These are phyloP conservation scores for Drosophila borealis DNA, from an alignment of 2,888 invertebrate species.

Conservation along the genomic window DNA sequence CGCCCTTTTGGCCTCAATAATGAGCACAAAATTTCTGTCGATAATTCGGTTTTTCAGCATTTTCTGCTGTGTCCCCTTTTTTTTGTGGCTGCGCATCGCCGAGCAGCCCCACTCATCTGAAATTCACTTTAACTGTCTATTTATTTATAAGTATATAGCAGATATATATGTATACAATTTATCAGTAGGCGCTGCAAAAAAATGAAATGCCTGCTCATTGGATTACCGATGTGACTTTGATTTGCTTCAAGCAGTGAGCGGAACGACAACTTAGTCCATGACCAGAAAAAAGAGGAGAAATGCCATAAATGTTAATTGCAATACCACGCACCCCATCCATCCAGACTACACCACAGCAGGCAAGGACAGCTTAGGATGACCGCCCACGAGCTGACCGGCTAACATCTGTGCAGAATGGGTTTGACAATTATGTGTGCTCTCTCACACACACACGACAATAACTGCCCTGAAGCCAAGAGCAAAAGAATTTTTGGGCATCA, in stretches of 20 bases:
- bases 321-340: constrained; percentile 37
- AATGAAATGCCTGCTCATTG: constrained; percentile 74
- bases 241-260: constrained; percentile 53
- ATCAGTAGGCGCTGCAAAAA: constrained; percentile 51
- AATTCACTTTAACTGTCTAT: constrained; percentile 79
- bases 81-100: constrained; percentile 60
- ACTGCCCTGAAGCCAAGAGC: constrained; percentile 55
- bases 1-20: constrained; percentile 72
- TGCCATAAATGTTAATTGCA: constrained; percentile 80
- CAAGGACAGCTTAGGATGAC: constrained; percentile 23
- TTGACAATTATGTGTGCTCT: constrained; percentile 71
- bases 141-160: constrained; percentile 12
- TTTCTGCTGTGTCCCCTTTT: constrained; percentile 43
- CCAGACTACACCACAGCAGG: constrained; percentile 3
- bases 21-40: constrained; percentile 75
- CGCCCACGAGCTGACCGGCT: constrained; percentile 44
- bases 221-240: constrained; percentile 73
- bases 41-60: constrained; percentile 71
- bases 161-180: constrained; percentile 51
- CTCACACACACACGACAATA: constrained; percentile 46
- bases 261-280: constrained; percentile 11
- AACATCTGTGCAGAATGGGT: constrained; percentile 69
- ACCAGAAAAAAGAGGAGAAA: constrained; percentile 14
- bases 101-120: constrained; percentile 63
- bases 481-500: constrained; percentile 72